A percentile compares a stretch with the other conserved stretches of the same genome.
Conservation (phyloP, 2,113 vertebrate species). For the Dermatemys mawii region DNA sequence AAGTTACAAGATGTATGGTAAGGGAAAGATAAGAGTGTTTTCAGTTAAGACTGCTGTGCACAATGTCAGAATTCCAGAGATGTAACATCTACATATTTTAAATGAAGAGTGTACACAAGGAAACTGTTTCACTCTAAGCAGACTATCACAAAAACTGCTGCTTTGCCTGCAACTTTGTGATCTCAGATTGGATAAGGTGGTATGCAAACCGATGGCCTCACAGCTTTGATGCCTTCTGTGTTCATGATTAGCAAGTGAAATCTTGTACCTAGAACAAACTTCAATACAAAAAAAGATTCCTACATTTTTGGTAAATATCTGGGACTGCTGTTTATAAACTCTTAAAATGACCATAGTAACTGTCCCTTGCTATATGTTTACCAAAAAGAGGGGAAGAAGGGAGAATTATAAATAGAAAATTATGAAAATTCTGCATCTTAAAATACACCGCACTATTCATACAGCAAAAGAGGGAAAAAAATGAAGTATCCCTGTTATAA, state of each 20-base stretch:
- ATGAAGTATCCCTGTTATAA: not conserved
- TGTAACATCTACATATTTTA: not conserved
- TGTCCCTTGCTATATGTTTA: not conserved
- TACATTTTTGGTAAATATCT: not conserved
- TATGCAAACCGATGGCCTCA: not conserved
- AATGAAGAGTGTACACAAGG: not conserved
- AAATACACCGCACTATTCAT: not conserved
- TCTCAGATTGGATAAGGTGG: not conserved
- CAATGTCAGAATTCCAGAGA: not conserved
- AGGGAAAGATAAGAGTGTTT: not conserved
- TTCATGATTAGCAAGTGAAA: not conserved
- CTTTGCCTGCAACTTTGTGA: not conserved
- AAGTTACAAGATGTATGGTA: not conserved
- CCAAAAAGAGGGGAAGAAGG: not conserved
- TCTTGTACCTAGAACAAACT: not conserved
- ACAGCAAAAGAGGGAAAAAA: accelerated
- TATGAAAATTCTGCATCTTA: not conserved
- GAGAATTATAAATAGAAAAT: not conserved
- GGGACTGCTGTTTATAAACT: not conserved
- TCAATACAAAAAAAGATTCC: not conserved
- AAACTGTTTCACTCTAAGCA: not conserved
- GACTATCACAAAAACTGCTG: not conserved
- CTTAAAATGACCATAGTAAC: not conserved
- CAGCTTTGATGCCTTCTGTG: not conserved
- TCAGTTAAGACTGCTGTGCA: not conserved